Evolutionary conservation across 2,888 invertebrate species (phyloP), one percentile per base, ranked within the genome.

Genomic region (Dexiosoma caninum): DNA sequence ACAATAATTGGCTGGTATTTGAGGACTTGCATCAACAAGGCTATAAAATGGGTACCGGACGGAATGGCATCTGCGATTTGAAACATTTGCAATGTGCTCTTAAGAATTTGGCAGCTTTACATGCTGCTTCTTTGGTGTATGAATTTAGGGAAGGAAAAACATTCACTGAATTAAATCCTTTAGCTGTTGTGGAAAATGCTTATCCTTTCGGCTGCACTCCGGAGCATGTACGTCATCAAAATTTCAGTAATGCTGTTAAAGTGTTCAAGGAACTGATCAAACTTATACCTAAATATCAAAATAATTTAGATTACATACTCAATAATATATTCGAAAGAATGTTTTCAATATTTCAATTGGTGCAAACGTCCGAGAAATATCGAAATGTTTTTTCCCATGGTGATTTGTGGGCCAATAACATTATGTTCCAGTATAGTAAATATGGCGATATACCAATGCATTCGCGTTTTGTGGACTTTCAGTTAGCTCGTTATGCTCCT

Each of bases 391-490:
- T 91, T 1, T 85, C 85, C 10, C 91, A 92, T 78, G 91, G 89
- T 3, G 91, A 92, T 84, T 84, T 91, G 16, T 91, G 91, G 91
- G 86, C 90, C 0, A 91, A 91, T 69, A 92, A 92, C 82, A 76
- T 91, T 0, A 87, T 92, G 86, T 90, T 91, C 40, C 86, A 86
- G 19, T 89, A 90, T 44, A 86, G 86, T 2, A 86, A 85, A 80
- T 82, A 84, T 64, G 88, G 88, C 10, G 85, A 89, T 0, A 86
- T 85, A 35, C 92, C 93, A 1, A 89, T 92, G 2, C 91, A 92
- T 30, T 93, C 94, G 83, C 86, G 93, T 35, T 86, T 95, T 9
- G 92, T 95, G 2, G 95, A 95, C 87, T 95, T 93, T 85, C 95
- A 95, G 88, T 90, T 94, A 60, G 90, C 92, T 0, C 91, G 93